Evolutionary conservation across 2,113 vertebrate species (phyloP).

Genomic region (Hippocampus comes): DNA sequence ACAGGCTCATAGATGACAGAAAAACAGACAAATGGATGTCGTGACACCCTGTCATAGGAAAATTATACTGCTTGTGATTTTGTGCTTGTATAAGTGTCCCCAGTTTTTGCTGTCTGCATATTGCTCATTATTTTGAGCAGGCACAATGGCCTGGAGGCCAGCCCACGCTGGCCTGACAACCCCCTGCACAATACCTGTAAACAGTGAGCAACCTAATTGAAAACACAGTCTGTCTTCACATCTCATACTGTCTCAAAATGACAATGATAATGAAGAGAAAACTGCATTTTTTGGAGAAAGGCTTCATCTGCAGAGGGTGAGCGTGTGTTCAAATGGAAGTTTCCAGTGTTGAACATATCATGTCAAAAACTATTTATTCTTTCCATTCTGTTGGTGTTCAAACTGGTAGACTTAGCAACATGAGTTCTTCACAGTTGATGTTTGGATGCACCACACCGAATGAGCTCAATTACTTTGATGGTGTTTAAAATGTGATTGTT

Average conservation of each 20-base stretch:
- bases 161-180: conserved; percentile 62
- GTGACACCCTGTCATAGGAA: conserved; percentile 58
- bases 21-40: not conserved
- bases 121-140: conserved; percentile 87
- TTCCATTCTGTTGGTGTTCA: conserved; percentile 8
- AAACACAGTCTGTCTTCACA: conserved; percentile 68
- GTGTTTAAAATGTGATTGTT: conserved; percentile 35
- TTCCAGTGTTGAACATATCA: conserved; percentile 3
- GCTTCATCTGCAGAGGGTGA: conserved; percentile 67
- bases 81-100: conserved; percentile 41
- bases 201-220: conserved; percentile 80
- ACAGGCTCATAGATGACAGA: not conserved
- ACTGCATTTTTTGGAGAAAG: conserved; percentile 68
- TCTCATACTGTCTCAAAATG: conserved; percentile 77
- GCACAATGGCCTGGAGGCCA: conserved; percentile 80
- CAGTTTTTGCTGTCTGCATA: conserved; percentile 74
- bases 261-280: conserved; percentile 77
- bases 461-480: conserved; percentile 21
- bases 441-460: not conserved
- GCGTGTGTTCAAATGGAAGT: conserved; percentile 26
- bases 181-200: conserved; percentile 76
- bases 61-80: conserved; percentile 13
- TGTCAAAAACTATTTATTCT: conserved; percentile 10
- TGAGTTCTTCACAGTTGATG: not conserved
- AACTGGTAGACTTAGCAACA: conserved; percentile 16